These are phyloP conservation scores for Drepana arcuata DNA, from an alignment of 1,140 invertebrate species.

Conservation along the genomic window DNA sequence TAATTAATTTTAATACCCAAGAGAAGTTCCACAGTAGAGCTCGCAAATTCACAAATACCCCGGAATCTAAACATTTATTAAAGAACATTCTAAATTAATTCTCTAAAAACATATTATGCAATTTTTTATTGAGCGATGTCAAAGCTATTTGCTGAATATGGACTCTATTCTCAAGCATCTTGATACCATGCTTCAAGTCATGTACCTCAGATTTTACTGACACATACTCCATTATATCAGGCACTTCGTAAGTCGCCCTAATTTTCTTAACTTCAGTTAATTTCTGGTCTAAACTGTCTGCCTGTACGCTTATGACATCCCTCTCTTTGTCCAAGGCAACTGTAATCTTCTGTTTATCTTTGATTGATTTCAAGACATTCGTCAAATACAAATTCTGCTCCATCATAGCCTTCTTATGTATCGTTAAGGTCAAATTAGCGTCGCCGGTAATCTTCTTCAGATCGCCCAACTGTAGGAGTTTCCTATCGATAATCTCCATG, in stretches of 20 bases:
- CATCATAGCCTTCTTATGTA: conserved; percentile 63
- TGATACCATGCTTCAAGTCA: conserved; percentile 64
- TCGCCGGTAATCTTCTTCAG: conserved; percentile 69
- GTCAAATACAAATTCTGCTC: conserved; percentile 51
- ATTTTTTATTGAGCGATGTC: conserved; percentile 36
- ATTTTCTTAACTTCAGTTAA: conserved; percentile 35
- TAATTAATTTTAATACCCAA: no score
- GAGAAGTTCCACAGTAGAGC: no score
- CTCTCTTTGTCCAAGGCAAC: conserved; percentile 34
- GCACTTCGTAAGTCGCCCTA: conserved; percentile 52
- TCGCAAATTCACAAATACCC: no score
- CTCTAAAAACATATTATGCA: conserved; percentile 22
- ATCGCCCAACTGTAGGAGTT: conserved; percentile 53
- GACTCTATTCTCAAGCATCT: conserved; percentile 59
- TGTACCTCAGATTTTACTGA: conserved; percentile 63
- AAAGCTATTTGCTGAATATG: conserved; percentile 64
- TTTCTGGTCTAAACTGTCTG: conserved; percentile 33
- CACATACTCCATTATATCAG: conserved; percentile 73
- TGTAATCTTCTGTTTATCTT: conserved; percentile 28
- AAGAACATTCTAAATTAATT: no score
- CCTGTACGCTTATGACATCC: conserved; percentile 35
- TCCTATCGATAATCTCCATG: conserved; percentile 55
- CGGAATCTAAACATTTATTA: no score
- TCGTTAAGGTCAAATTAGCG: conserved; percentile 60
- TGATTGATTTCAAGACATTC: conserved; percentile 37